Conservation (phyloP, 1,140 invertebrate genomes). For the Stegodyphus mimosarum region DNA sequence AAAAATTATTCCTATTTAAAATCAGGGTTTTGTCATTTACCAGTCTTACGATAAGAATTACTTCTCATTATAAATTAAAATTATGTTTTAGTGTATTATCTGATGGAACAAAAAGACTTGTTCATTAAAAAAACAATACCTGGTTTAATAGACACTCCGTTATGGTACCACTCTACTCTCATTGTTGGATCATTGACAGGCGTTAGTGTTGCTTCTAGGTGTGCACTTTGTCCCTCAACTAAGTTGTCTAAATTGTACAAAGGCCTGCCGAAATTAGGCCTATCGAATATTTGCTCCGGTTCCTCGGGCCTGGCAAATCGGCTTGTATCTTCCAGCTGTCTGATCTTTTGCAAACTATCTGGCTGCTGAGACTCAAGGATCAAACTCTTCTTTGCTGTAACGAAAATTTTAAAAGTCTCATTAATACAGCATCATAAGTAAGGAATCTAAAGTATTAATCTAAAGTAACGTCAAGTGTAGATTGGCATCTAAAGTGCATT, state of each 20-base stretch:
- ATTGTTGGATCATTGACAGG: constrained; percentile 95
- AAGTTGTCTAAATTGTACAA: constrained; percentile 84
- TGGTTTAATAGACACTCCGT: constrained; percentile 88
- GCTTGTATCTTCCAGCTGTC: constrained; percentile 88
- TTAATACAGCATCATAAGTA: no score
- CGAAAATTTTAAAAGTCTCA: background rate
- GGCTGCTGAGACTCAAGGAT: constrained; percentile 95
- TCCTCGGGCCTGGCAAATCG: constrained; percentile 77
- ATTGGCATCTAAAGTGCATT: no score
- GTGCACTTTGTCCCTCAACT: constrained; percentile 87
- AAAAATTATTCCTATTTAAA: no score
- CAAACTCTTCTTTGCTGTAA: constrained; percentile 82
- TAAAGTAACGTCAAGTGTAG: no score
- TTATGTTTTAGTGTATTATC: no score
- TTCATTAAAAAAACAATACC: constrained; percentile 69
- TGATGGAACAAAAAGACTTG: no score
- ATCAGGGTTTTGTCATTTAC: no score
- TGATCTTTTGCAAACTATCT: constrained; percentile 90
- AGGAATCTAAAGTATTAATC: no score
- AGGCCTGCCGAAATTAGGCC: constrained; percentile 88
- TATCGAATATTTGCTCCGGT: constrained; percentile 83
- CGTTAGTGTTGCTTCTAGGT: constrained; percentile 93
- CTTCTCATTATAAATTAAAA: no score
- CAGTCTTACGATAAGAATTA: no score
- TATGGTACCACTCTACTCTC: constrained; percentile 95